phyloP scores from a whole-genome alignment of 2,113 vertebrate genomes.

The Leiothrix lutea region DNA sequence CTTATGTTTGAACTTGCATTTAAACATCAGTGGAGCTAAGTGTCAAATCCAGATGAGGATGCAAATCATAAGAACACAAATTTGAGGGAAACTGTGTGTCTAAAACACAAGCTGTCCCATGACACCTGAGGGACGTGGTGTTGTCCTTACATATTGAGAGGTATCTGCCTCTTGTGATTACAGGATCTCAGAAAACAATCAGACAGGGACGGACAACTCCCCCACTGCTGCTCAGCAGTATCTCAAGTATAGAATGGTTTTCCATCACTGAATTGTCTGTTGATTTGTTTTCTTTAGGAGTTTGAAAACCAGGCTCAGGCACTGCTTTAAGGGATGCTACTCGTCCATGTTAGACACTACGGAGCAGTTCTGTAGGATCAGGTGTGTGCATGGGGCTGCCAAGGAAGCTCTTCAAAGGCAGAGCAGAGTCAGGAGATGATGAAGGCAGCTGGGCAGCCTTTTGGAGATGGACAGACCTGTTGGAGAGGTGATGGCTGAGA shows the following conservation, averaged over 20 bases:
- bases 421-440: not conserved
- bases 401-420: not conserved
- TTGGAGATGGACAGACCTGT: not conserved
- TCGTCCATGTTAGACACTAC: not conserved
- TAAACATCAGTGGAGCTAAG: not conserved
- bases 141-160: not conserved
- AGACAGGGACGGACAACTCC: not conserved
- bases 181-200: not conserved
- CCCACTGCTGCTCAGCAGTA: not conserved
- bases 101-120: not conserved
- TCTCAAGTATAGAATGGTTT: not conserved
- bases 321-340: not conserved
- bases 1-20: not conserved
- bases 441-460: not conserved
- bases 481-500: not conserved
- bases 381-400: not conserved
- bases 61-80: not conserved
- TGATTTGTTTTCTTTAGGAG: not conserved
- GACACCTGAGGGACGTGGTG: not conserved
- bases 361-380: not conserved
- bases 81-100: not conserved
- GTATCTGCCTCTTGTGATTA: not conserved
- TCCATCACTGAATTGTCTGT: not conserved
- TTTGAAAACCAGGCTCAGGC: not conserved
- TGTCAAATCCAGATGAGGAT: not conserved